phyloP scores from a whole-genome alignment of 2,113 vertebrate species.

The Oryzias melastigma region DNA sequence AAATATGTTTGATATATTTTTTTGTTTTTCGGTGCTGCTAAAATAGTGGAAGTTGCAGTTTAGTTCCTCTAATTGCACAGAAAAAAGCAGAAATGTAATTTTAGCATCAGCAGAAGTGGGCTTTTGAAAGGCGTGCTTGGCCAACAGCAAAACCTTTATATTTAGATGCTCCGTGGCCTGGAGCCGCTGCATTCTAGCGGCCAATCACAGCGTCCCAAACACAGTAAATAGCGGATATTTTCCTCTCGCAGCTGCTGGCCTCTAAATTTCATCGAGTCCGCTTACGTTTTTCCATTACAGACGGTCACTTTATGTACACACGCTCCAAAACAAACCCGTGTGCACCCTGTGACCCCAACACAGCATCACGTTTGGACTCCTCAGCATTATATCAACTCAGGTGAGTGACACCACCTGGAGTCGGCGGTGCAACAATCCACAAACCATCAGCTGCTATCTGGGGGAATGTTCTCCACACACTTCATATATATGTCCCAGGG shows the following conservation, averaged over 20 bases:
- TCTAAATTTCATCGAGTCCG: conserved; percentile 24
- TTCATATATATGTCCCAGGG: conserved; percentile 76
- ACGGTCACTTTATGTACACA: conserved; percentile 48
- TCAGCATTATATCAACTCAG: conserved; percentile 11
- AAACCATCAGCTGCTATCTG: conserved; percentile 71
- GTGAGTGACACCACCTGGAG: conserved; percentile 23
- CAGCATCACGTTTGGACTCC: neutral
- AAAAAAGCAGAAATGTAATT: conserved; percentile 52
- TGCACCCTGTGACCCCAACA: conserved; percentile 14
- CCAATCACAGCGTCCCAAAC: conserved; percentile 19
- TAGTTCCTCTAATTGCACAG: conserved; percentile 34
- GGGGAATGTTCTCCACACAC: conserved; percentile 66
- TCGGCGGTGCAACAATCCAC: conserved; percentile 37
- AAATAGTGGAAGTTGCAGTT: conserved; percentile 12
- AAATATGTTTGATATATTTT: neutral
- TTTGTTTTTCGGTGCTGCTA: neutral
- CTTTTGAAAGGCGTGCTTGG: conserved; percentile 32
- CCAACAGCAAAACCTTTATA: conserved; percentile 19
- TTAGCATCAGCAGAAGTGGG: conserved; percentile 35
- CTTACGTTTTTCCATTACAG: conserved; percentile 49
- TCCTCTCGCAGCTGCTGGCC: conserved; percentile 40
- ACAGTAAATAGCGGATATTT: conserved; percentile 17
- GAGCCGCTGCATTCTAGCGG: neutral
- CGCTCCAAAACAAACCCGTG: conserved; percentile 23
- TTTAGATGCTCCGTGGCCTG: neutral